A percentile compares a stretch with the other conserved stretches of the same genome.
Evolutionary conservation across 2,888 invertebrate genomes (phyloP).

Genomic region (Dichetophora obliterata): DNA sequence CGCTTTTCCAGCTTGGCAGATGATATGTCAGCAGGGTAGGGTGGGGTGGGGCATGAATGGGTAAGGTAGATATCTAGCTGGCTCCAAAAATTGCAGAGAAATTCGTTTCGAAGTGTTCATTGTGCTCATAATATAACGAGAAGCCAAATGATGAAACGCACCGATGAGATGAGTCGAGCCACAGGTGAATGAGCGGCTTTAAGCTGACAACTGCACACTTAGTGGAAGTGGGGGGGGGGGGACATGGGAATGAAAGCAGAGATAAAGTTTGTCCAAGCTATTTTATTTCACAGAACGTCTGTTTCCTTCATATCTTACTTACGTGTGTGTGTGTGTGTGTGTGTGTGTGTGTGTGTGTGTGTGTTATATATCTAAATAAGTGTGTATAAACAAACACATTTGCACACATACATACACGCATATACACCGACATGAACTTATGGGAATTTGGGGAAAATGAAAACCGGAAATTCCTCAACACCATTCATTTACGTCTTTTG

Average conservation of each 20-base stretch:
- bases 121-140: conserved; percentile 24
- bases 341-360: not conserved
- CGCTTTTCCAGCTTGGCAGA: not conserved
- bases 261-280: conserved; percentile 3
- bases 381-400: not conserved
- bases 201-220: not conserved
- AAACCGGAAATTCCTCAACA: not conserved
- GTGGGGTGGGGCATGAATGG: too few species aligned
- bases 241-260: not conserved
- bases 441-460: conserved; percentile 17
- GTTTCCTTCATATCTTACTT: not conserved
- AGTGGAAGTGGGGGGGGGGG: not conserved
- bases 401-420: not conserved
- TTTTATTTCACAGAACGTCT: not conserved
- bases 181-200: conserved; percentile 13
- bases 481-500: not conserved
- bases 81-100: not conserved
- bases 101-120: conserved; percentile 1
- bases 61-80: not conserved
- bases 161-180: conserved; percentile 11
- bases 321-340: not conserved
- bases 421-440: not conserved
- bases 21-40: not conserved
- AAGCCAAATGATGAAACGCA: conserved; percentile 16
- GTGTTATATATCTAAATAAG: not conserved